These are phyloP conservation scores for Hycleus phaleratus DNA, from an alignment of 1,140 invertebrate species.

Conservation along the genomic window DNA sequence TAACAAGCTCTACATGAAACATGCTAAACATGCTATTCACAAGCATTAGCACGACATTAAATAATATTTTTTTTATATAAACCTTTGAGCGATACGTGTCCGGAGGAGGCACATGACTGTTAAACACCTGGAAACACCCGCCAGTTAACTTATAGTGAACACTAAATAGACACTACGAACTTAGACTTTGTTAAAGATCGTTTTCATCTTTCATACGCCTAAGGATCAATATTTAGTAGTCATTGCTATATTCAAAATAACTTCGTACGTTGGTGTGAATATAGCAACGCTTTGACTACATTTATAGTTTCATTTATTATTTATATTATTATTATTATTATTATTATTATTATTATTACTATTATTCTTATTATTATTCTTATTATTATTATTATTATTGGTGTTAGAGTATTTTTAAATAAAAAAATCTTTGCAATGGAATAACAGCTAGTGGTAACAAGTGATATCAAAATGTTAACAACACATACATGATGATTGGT, in stretches of 20 bases:
- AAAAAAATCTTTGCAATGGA: background rate
- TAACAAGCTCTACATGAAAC: constrained; percentile 22
- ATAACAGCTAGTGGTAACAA: background rate
- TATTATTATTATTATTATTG: no score
- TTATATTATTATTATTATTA: no score
- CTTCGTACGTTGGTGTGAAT: no score
- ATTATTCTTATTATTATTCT: no score
- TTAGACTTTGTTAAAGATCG: constrained; percentile 1
- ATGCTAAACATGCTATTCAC: constrained; percentile 27
- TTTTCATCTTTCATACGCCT: no score
- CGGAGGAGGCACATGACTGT: constrained; percentile 84
- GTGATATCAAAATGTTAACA: background rate
- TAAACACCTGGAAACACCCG: constrained; percentile 71
- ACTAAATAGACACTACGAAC: constrained; percentile 11
- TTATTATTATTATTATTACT: no score
- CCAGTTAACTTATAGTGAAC: constrained; percentile 28
- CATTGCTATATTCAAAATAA: no score
- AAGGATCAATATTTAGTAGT: no score
- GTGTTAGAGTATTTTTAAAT: no score
- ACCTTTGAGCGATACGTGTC: constrained; percentile 83
- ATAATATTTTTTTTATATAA: constrained; percentile 46
- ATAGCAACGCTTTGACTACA: no score
- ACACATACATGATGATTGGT: background rate
- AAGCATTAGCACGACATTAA: constrained; percentile 32
- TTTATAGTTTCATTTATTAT: no score